A percentile compares a stretch with the other conserved stretches of the same genome.
These are phyloP conservation scores for Pterostichus madidus DNA, from an alignment of 2,888 invertebrate genomes.

Conservation along the genomic window DNA sequence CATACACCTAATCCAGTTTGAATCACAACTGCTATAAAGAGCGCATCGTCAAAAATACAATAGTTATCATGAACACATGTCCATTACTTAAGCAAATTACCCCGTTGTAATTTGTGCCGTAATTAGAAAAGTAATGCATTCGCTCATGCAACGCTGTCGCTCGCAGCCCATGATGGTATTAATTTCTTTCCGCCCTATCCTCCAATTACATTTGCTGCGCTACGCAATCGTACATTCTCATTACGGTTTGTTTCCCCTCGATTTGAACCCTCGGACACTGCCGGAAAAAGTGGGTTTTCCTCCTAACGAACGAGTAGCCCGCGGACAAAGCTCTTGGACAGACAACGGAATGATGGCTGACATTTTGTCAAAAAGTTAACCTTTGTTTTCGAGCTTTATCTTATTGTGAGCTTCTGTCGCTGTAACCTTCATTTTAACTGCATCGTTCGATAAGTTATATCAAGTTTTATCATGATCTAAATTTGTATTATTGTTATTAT, in stretches of 20 bases:
- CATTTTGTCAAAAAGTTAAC: slow-evolving; percentile 14
- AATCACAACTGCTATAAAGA: slow-evolving; percentile 15
- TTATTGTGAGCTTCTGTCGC: neutral
- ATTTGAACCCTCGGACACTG: slow-evolving; percentile 45
- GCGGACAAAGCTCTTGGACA: slow-evolving; percentile 2
- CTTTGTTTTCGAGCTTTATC: slow-evolving; percentile 16
- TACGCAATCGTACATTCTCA: slow-evolving; percentile 58
- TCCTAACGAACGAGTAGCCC: slow-evolving; percentile 25
- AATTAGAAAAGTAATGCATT: slow-evolving; percentile 65
- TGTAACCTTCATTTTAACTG: too few relatives aligned
- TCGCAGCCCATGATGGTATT: slow-evolving; percentile 56
- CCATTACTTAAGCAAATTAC: slow-evolving; percentile 65
- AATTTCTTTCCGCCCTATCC: slow-evolving; percentile 59
- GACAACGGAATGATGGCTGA: neutral
- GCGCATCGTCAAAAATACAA: slow-evolving; percentile 47
- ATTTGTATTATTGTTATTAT: too few relatives aligned
- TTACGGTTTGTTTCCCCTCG: slow-evolving; percentile 49
- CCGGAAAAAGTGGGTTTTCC: slow-evolving; percentile 24
- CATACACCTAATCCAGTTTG: slow-evolving; percentile 11
- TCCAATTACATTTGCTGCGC: slow-evolving; percentile 61
- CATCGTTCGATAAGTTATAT: too few relatives aligned
- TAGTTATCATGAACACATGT: slow-evolving; percentile 50
- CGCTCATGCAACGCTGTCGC: slow-evolving; percentile 58
- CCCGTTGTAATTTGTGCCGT: slow-evolving; percentile 52
- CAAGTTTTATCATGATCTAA: too few relatives aligned